Evolutionary conservation across 2,113 vertebrate genomes (phyloP), one percentile per base, ranked within the genome.

Genomic region (Gavia stellata): DNA sequence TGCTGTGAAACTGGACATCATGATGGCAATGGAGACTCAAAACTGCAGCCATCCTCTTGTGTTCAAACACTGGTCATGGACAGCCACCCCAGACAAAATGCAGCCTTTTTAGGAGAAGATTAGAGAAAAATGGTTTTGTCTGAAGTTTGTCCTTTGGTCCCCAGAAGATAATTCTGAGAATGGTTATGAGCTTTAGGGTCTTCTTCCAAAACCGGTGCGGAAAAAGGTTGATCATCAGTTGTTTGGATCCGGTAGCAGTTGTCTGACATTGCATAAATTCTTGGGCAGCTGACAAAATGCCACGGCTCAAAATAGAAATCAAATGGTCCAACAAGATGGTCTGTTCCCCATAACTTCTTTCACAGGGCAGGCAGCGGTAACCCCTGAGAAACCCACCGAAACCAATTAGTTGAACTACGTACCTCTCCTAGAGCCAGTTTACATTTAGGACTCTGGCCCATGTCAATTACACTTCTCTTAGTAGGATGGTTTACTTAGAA

Each of bases 321-420:
- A 81, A 59, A 40, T 55, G 17, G 14, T 65, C 36, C 6, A 4
- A 21, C 3, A 2, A 86, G 45, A 56, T 56, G 34, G 11, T 62
- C 49, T 49, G 53, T 17, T 90, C 28, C 38, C 40, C 12, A 8
- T 44, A 68, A 44, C 40, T 50, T 53, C 34, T 88, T 80, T 90
- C 31, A 65, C 20, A 61, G 25, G 6, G 11, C 4, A 44, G 17
- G 16, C 40, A 47, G 7, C 33, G 74, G 20, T 62, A 83, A 83
- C 13, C 14, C 21, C 31, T 33, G 63, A 88, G 17, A 73, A 96
- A 90, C 2, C 7, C 50, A 21, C 52, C 36, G 17, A 80, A 90
- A 80, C 24, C 15, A 65, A 9, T 36, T 52, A 0, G 0, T 15
- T 58, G 33, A 80, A 50, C 33, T n/a, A 12, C 1, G 0, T 56